A percentile compares a stretch with the other conserved stretches of the same genome.
Evolutionary conservation across 2,113 vertebrate species (phyloP).

Genomic region (Redunca redunca): DNA sequence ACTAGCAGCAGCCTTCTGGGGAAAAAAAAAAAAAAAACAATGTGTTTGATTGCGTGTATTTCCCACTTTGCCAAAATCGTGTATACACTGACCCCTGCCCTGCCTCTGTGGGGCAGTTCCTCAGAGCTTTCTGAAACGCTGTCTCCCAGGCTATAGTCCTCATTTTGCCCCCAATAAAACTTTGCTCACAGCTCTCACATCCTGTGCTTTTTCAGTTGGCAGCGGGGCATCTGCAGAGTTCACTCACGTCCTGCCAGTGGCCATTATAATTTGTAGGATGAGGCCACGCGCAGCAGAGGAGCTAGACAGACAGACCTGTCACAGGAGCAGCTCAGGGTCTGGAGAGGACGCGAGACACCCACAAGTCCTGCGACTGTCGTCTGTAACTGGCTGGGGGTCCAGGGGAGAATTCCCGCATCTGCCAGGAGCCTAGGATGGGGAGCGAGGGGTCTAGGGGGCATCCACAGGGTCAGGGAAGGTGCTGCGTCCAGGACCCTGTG

Average conservation of each 20-base stretch:
- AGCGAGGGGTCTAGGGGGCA: fast-evolving
- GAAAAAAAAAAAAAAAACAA: background rate
- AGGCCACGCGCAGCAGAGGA: fast-evolving
- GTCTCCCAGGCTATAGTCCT: background rate
- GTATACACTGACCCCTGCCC: background rate
- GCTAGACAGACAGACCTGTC: background rate
- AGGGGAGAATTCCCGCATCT: fast-evolving
- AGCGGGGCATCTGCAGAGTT: background rate
- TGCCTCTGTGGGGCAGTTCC: background rate
- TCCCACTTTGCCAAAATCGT: background rate
- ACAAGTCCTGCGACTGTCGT: fast-evolving
- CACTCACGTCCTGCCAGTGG: fast-evolving
- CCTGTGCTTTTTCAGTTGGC: too few relatives aligned
- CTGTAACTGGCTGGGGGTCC: fast-evolving
- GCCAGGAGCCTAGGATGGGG: background rate
- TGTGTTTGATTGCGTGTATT: background rate
- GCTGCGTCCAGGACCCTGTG: fast-evolving
- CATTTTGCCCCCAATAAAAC: background rate
- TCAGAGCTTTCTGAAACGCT: background rate
- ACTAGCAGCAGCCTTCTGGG: background rate
- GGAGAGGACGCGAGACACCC: background rate
- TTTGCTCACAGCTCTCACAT: background rate
- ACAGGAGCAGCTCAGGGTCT: fast-evolving
- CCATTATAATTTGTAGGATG: fast-evolving
- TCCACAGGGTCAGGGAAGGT: fast-evolving